Percentiles rank a stretch among this genome's conserved stretches.
These are phyloP conservation scores for Crematogaster levior DNA, from an alignment of 2,888 invertebrate genomes.

Conservation along the genomic window DNA sequence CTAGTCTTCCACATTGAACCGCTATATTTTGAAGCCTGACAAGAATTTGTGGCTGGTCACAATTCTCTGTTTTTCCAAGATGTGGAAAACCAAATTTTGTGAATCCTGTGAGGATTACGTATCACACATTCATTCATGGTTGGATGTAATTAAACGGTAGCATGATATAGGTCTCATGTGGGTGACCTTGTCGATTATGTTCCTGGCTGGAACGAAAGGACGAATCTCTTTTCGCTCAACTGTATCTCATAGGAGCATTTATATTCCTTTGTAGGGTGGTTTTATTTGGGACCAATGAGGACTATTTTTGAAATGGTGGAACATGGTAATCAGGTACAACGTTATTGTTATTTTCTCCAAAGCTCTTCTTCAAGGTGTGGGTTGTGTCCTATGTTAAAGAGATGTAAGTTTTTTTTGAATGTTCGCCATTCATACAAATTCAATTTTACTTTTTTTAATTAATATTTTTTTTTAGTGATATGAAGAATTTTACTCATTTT, in stretches of 20 bases:
- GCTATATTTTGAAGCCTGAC: slow-evolving; percentile 84
- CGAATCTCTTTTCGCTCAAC: slow-evolving; percentile 97
- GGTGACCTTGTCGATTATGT: slow-evolving; percentile 97
- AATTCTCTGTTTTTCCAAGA: slow-evolving; percentile 90
- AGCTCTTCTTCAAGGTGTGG: slow-evolving; percentile 95
- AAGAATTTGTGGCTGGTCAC: slow-evolving; percentile 89
- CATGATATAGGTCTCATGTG: slow-evolving; percentile 97
- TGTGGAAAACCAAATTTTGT: slow-evolving; percentile 91
- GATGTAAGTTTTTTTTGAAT: slow-evolving; percentile 85
- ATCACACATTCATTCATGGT: slow-evolving; percentile 90
- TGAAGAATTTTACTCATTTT: too few relatives aligned
- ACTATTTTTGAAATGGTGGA: slow-evolving; percentile 96
- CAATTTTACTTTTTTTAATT: background rate
- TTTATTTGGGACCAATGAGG: slow-evolving; percentile 94
- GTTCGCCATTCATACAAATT: too few relatives aligned
- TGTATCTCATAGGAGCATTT: slow-evolving; percentile 98
- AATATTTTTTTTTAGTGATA: too few relatives aligned
- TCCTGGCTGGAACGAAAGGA: slow-evolving; percentile 98
- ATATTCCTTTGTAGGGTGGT: slow-evolving; percentile 99
- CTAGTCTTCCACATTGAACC: slow-evolving; percentile 94
- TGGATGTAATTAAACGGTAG: slow-evolving; percentile 96
- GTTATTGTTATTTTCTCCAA: slow-evolving; percentile 95
- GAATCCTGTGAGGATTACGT: slow-evolving; percentile 97
- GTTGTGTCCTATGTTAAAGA: slow-evolving; percentile 93
- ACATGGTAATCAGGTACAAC: slow-evolving; percentile 95